These are phyloP conservation scores for Caenorhabditis zanzibari DNA, from an alignment of 2,888 invertebrate genomes.

Conservation along the genomic window DNA sequence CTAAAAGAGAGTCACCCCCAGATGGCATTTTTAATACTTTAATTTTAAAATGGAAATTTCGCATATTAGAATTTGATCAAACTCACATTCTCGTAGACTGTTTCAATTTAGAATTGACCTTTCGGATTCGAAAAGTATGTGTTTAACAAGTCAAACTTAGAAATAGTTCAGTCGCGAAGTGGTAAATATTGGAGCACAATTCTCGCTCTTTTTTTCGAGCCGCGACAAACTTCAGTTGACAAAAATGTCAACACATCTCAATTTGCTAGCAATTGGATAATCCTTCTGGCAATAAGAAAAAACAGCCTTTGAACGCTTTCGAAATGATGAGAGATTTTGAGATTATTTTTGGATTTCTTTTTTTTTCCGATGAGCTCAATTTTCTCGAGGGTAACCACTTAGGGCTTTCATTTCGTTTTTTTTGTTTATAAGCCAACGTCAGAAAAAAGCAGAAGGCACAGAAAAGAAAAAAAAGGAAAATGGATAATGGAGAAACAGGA, in stretches of 20 bases:
- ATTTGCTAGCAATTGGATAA: conserved; percentile 49
- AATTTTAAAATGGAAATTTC: background rate
- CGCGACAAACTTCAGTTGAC: conserved; percentile 8
- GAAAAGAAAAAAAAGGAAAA: background rate
- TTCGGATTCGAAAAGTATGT: conserved; percentile 13
- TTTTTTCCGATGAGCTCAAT: background rate
- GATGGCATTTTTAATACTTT: conserved; percentile 7
- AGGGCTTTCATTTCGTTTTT: conserved; percentile 2
- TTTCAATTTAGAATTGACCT: background rate
- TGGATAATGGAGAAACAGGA: background rate
- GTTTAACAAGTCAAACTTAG: conserved; percentile 16
- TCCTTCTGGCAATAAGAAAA: conserved; percentile 2
- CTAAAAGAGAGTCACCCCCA: conserved; percentile 1
- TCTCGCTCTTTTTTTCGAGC: background rate
- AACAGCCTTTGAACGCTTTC: conserved; percentile 8
- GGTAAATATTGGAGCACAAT: conserved; percentile 46
- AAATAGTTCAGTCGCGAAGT: conserved; percentile 41
- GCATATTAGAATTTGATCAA: background rate
- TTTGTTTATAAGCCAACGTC: conserved; percentile 1
- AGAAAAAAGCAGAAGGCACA: background rate
- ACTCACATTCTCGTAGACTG: background rate
- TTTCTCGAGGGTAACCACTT: conserved; percentile 25
- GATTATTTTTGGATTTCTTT: conserved; percentile 10
- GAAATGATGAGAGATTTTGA: conserved; percentile 35
- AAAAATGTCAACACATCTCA: conserved; percentile 27